Percentiles rank a stretch among this genome's conserved stretches.
Evolutionary conservation across 1,140 invertebrate species (phyloP).

Genomic region (Drosophila bipectinata): DNA sequence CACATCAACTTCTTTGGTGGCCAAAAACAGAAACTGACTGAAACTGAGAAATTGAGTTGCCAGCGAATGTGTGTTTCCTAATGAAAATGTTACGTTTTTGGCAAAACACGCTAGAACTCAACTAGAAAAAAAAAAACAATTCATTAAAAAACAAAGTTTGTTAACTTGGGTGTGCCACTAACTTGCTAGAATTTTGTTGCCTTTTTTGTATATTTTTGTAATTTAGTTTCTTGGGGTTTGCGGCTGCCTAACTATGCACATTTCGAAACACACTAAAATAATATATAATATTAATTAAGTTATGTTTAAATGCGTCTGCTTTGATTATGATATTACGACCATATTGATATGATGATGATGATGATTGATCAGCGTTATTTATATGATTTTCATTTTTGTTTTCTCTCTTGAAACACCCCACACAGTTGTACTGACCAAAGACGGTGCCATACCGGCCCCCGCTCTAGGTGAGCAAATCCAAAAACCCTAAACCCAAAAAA

Average conservation of each 20-base stretch:
- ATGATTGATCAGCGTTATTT: slow-evolving; percentile 52
- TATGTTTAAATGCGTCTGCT: slow-evolving; percentile 54
- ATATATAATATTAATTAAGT: slow-evolving; percentile 34
- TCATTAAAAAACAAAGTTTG: slow-evolving; percentile 16
- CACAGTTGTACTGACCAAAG: slow-evolving; percentile 90
- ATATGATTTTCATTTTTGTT: slow-evolving; percentile 64
- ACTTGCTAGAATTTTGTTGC: slow-evolving; percentile 25
- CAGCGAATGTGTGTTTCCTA: slow-evolving; percentile 69
- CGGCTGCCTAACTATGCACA: slow-evolving; percentile 53
- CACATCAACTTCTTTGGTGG: slow-evolving; percentile 70
- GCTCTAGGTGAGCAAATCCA: slow-evolving; percentile 87
- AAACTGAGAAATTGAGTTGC: slow-evolving; percentile 57
- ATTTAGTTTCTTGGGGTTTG: slow-evolving; percentile 44
- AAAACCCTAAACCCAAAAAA: slow-evolving; percentile 5
- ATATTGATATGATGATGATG: slow-evolving; percentile 39
- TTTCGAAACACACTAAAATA: slow-evolving; percentile 28
- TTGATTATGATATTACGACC: slow-evolving; percentile 41
- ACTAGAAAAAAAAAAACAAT: slow-evolving; percentile 20
- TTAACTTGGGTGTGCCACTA: slow-evolving; percentile 61
- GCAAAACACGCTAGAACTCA: slow-evolving; percentile 50
- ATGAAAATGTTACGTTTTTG: slow-evolving; percentile 74
- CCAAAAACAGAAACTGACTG: slow-evolving; percentile 51
- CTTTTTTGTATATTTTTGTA: slow-evolving; percentile 16
- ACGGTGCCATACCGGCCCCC: slow-evolving; percentile 89
- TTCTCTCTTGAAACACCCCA: slow-evolving; percentile 66